phyloP scores from a whole-genome alignment of 2,113 vertebrate genomes.

The Psophia crepitans region DNA sequence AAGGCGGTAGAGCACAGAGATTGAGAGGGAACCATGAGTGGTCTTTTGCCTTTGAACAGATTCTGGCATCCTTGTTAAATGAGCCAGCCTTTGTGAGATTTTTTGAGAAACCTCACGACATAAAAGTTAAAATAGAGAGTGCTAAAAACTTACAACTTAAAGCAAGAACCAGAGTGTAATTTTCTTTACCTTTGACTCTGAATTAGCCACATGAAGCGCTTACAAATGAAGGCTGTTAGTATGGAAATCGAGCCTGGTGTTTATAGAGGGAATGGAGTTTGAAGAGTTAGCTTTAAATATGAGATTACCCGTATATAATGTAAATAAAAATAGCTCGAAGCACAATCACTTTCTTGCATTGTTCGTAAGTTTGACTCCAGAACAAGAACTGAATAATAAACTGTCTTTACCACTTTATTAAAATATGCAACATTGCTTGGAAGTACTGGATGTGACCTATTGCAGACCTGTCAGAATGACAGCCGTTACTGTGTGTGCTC shows the following conservation, averaged over 20 bases:
- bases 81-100: conserved; percentile 89
- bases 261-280: conserved; percentile 3
- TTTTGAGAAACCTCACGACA: conserved; percentile 86
- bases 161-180: conserved; percentile 71
- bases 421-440: background rate
- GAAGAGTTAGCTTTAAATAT: conserved; percentile 43
- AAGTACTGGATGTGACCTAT: background rate
- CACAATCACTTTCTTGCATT: conserved; percentile 64
- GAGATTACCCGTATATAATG: conserved; percentile 31
- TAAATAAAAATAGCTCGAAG: conserved; percentile 57
- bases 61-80: conserved; percentile 92
- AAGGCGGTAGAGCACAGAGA: background rate
- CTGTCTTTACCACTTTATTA: background rate
- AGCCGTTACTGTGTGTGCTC: background rate
- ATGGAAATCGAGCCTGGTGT: conserved; percentile 5
- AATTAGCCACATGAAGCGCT: background rate
- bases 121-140: conserved; percentile 79
- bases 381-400: background rate
- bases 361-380: conserved; percentile 5
- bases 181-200: background rate
- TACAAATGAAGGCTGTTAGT: conserved; percentile 5
- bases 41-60: conserved; percentile 97
- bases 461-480: background rate
- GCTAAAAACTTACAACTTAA: conserved; percentile 84
- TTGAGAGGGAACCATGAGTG: conserved; percentile 76